Evolutionary conservation across 2,888 invertebrate species (phyloP), one percentile per base, ranked within the genome.

Genomic region (Ischnura elegans): DNA sequence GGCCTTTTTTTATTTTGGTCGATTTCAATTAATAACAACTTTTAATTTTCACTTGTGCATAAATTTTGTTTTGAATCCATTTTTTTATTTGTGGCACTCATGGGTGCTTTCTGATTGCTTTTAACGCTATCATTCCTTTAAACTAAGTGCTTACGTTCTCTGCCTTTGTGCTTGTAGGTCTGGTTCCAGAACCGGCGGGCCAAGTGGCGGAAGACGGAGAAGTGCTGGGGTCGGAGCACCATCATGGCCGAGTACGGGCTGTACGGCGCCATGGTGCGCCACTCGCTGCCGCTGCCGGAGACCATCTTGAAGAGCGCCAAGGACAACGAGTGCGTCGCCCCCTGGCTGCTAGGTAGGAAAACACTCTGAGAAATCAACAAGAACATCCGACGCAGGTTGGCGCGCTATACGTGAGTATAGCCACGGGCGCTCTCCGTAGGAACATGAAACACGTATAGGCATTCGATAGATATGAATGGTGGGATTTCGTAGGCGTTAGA

Each of bases 231-330:
- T 90, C 97, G 99, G 95, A 99, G 99, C 95, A 99, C 99, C 95
- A 99, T 99, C 96, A 99, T 99, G 99, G 99, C 99, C 94, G 99
- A 99, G 96, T 99, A 99, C 96, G 99, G 99, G 3, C 97, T 99
- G 93, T 99, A 99, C 96, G 99, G 99, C 0, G 99, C 99, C 95
- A 99, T 99, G 99, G 99, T 99, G 95, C 97, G 99, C 94, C 99
- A 99, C 96, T 99, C 99, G 90, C 97, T 99, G 94, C 99, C 99
- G 0, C 97, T 99, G 95, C 99, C 99, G 1, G 99, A 99, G 95
- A 99, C 99, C 95, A 99, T 99, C 95, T 97, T 99, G 95, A 99
- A 99, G 96, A 98, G 99, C 96, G 99, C 99, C 96, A 99, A 99
- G 96, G 99, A 99, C 95, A 98, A 98, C 96, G 98, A 99, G 96